phyloP scores from a whole-genome alignment of 2,797 vertebrate genomes.

The Sphenopsis melanotis region DNA sequence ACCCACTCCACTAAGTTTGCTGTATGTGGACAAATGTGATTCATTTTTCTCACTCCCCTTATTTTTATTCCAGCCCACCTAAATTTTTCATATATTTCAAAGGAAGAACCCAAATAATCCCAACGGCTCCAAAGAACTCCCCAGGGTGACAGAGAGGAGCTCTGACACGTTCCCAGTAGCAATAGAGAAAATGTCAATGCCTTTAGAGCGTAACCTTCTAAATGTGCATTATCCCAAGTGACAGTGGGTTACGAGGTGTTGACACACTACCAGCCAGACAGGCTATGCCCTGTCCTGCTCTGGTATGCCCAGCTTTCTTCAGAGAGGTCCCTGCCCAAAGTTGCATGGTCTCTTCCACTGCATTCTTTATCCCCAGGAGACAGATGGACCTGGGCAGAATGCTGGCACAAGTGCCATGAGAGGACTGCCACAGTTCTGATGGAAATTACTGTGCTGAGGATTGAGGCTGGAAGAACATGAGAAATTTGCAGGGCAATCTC shows the following conservation, averaged over 20 bases:
- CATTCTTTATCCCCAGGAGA: neutral
- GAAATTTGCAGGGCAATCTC: neutral
- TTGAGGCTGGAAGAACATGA: neutral
- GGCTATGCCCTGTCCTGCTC: neutral
- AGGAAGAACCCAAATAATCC: neutral
- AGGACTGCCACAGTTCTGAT: neutral
- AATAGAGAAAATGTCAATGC: neutral
- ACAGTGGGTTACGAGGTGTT: neutral
- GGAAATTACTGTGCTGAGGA: neutral
- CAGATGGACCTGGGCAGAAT: neutral
- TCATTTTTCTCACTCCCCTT: neutral
- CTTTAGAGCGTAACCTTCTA: neutral
- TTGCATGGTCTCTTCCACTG: accelerated
- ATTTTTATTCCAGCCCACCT: neutral
- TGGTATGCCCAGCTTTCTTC: neutral
- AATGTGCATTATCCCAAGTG: neutral
- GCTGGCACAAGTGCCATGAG: accelerated
- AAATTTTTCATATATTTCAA: neutral
- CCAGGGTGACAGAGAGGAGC: neutral
- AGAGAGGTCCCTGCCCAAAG: neutral
- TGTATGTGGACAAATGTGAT: neutral
- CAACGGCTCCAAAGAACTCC: neutral
- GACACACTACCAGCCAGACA: neutral
- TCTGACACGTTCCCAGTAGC: neutral
- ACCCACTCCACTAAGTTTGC: neutral